Conservation (phyloP, 2,113 vertebrate species). For the Acinonyx jubatus region DNA sequence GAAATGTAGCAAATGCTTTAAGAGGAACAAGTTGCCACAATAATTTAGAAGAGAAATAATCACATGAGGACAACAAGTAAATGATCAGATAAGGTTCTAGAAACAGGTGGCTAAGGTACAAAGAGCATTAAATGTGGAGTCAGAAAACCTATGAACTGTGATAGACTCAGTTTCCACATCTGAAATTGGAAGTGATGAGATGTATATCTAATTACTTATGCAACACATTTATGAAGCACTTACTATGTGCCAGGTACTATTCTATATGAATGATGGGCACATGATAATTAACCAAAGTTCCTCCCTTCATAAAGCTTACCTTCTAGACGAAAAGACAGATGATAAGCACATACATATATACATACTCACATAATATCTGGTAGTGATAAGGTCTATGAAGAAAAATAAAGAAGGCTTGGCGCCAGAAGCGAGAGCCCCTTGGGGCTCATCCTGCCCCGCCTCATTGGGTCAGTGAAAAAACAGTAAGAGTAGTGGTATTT, state of each 20-base stretch:
- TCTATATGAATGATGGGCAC: not conserved
- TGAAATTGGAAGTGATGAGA: not conserved
- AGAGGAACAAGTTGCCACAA: not conserved
- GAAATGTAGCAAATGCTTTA: not conserved
- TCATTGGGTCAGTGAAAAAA: no score
- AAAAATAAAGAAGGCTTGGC: not conserved
- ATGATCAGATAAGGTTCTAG: not conserved
- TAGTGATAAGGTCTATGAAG: not conserved
- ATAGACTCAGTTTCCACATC: not conserved
- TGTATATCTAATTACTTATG: not conserved
- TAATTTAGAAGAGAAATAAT: not conserved
- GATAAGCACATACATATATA: not conserved
- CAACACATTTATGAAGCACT: not conserved
- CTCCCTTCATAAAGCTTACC: not conserved
- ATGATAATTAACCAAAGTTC: not conserved
- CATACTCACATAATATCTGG: not conserved
- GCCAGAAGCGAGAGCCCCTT: no score
- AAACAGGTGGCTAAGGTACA: slow-evolving; percentile 13
- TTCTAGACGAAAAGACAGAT: not conserved
- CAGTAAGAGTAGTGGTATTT: no score
- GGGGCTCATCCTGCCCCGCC: no score
- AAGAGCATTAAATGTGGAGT: not conserved
- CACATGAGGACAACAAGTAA: not conserved
- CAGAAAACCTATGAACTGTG: not conserved
- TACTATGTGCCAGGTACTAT: not conserved